Percentiles rank a stretch among this genome's conserved stretches.
Evolutionary conservation across 2,797 vertebrate genomes (phyloP).

Genomic region (Eupleurogrammus muticus): DNA sequence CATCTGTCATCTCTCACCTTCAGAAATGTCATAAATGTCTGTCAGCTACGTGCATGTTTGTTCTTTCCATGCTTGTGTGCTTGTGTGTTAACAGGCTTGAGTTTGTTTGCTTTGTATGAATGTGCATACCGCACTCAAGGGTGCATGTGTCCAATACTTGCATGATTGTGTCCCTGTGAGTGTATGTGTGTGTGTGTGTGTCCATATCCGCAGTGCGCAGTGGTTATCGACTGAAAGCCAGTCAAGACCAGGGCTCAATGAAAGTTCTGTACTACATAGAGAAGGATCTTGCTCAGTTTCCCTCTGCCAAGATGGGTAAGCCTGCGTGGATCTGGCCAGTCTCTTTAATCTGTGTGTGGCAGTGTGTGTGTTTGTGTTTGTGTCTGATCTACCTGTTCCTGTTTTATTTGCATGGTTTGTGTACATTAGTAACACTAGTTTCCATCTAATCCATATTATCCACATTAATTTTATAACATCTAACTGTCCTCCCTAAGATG

Average conservation of each 20-base stretch:
- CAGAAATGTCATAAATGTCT: conserved; percentile 13
- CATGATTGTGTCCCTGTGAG: conserved; percentile 45
- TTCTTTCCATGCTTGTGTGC: conserved; percentile 12
- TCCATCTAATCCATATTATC: conserved; percentile 36
- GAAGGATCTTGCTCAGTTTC: conserved; percentile 93
- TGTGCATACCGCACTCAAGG: not conserved
- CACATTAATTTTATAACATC: conserved; percentile 21
- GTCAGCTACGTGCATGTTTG: conserved; percentile 26
- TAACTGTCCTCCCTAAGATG: not conserved
- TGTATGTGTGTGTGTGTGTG: conserved; percentile 51
- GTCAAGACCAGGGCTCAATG: conserved; percentile 92
- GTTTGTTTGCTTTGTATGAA: conserved; percentile 6
- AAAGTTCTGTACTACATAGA: conserved; percentile 94
- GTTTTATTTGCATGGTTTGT: conserved; percentile 39
- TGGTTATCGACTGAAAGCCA: conserved; percentile 91
- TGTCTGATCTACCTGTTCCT: conserved; percentile 10
- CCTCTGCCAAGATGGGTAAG: conserved; percentile 91
- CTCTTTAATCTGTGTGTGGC: conserved; percentile 41
- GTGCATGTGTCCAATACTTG: conserved; percentile 36
- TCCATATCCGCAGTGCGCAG: conserved; percentile 86
- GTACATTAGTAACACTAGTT: conserved; percentile 13
- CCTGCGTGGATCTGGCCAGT: conserved; percentile 61
- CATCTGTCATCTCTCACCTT: conserved; percentile 29
- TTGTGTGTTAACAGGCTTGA: not conserved
- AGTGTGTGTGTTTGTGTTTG: conserved; percentile 10